phyloP scores from a whole-genome alignment of 2,113 vertebrate species.

The Ranitomeya imitator region DNA sequence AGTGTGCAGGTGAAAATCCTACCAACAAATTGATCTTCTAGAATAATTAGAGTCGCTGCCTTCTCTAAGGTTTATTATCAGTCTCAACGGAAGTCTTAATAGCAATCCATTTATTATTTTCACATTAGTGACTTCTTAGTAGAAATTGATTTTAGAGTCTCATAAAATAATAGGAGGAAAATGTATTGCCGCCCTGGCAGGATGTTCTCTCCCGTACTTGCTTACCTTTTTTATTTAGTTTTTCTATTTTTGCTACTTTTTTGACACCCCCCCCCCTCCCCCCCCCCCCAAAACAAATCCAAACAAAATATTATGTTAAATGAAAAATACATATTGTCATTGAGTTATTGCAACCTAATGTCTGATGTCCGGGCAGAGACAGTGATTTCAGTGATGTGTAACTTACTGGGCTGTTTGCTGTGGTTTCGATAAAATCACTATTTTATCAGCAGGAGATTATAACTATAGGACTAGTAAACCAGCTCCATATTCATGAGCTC shows the following conservation, averaged over 20 bases:
- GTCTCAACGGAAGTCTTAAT: slow-evolving; percentile 19
- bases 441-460: no score
- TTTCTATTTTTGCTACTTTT: background rate
- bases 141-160: slow-evolving; percentile 34
- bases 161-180: slow-evolving; percentile 32
- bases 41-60: slow-evolving; percentile 25
- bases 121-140: slow-evolving; percentile 28
- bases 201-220: background rate
- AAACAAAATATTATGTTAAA: no score
- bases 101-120: slow-evolving; percentile 30
- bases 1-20: background rate
- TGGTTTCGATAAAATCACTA: no score
- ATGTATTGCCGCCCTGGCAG: background rate
- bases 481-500: no score
- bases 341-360: no score
- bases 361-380: no score
- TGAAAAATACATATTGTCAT: no score
- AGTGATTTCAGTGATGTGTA: no score
- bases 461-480: no score
- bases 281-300: no score
- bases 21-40: slow-evolving; percentile 25
- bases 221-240: background rate
- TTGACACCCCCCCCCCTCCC: no score
- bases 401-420: no score
- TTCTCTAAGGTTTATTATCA: slow-evolving; percentile 29